Evolutionary conservation across 2,888 invertebrate species (phyloP), one percentile per base, ranked within the genome.

Genomic region (Acrocyrtus sp.): DNA sequence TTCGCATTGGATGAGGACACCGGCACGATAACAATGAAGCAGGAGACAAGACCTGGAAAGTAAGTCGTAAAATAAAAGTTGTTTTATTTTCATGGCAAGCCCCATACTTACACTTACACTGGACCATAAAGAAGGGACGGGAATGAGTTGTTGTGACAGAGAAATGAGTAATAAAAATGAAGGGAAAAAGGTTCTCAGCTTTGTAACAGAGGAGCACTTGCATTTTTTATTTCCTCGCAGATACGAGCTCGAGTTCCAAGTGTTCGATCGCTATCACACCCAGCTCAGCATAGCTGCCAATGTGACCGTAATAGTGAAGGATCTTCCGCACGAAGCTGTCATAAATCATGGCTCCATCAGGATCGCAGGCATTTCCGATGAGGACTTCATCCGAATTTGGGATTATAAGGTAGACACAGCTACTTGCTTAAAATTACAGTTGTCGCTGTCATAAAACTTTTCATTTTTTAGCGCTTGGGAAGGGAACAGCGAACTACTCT

Each of bases 201-300:
- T 19, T n/a, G n/a, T n/a, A 12, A 4, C 17, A 12, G 17, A n/a
- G 8, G 17, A 45, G 45, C 12, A 45, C 8, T 10, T 17, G 19
- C 8, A 50, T 21, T 50, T 50, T 29, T 53, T 56, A 12, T 51
- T 51, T 24, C 19, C 45, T 29, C 50, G 8, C 48, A 83, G 83
- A 63, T 85, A 84, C 75, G 82, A 83, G 68, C 81, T 86, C 21
- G 82, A 84, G 39, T 86, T 87, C 81, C 94, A 91, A 86, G 97
- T 96, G 0, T 95, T 94, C 84, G 97, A 98, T 85, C 88, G 95
- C 60, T 95, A 95, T 84, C 95, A 96, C 83, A 96, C 96, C 0
- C 96, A 96, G 85, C 94, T 93, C 0, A 95, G 96, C 84, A 95
- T 98, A 0, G 92, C 92, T 0, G 97, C 97, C n/a, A 96, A 97